phyloP scores from a whole-genome alignment of 2,113 vertebrate genomes.

The Tragelaphus scriptus region DNA sequence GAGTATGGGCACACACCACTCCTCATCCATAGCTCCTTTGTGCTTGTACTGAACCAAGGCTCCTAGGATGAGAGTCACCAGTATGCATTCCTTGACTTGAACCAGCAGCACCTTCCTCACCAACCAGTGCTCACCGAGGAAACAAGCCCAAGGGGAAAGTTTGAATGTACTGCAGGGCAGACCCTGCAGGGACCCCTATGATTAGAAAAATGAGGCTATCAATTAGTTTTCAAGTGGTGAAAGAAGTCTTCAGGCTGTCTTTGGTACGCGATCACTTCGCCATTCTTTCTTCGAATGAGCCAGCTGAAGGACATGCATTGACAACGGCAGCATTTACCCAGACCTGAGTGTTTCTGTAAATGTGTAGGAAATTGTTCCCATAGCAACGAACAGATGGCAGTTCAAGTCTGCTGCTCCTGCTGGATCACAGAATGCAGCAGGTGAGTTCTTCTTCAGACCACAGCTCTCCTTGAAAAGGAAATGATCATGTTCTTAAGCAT shows the following conservation, averaged over 20 bases:
- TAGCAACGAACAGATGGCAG: constrained; percentile 53
- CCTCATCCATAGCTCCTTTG: not conserved
- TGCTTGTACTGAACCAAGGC: not conserved
- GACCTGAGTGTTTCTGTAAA: not conserved
- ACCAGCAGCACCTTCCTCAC: not conserved
- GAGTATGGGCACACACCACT: not conserved
- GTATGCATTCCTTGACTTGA: constrained; percentile 25
- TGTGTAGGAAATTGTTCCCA: constrained; percentile 53
- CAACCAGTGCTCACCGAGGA: not conserved
- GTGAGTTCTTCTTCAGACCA: not conserved
- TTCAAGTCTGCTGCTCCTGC: constrained; percentile 10
- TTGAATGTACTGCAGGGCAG: not conserved
- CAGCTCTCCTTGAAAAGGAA: not conserved
- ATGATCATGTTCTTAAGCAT: not conserved
- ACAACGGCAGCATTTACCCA: not conserved
- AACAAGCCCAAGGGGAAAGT: not conserved
- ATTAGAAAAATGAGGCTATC: not conserved
- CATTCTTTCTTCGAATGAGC: not conserved
- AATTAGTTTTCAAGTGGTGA: not conserved
- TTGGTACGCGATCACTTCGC: not conserved
- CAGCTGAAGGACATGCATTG: not conserved
- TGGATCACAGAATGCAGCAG: not conserved
- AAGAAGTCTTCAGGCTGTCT: not conserved
- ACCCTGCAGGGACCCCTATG: not conserved
- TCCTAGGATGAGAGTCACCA: not conserved